Evolutionary conservation across 1,140 invertebrate genomes (phyloP), one percentile per base, ranked within the genome.

Genomic region (Gonioctena quinquepunctata): DNA sequence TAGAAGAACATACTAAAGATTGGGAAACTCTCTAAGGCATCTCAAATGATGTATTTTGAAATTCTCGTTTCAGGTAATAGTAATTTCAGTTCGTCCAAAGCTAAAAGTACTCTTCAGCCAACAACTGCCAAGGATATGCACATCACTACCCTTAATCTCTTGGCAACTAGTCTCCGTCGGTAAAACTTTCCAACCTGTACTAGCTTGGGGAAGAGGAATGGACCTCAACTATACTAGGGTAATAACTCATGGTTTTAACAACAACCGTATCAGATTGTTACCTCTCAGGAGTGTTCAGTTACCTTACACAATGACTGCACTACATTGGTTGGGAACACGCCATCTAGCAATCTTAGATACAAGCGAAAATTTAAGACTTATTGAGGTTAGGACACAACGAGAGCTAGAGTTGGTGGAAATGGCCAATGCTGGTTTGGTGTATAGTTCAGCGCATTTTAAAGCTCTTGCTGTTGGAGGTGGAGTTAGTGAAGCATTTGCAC

Each of bases 381-480:
- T 96, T 76, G 96, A 97, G 81, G 95, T 97, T 16, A 88, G 94
- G 66, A 92, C 92, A 1, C 92, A 95, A 76, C 90, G 93, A 77
- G 92, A 94, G 81, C 84, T 94, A n/a, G 93, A 96, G 83, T 88
- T 89, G 26, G 83, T 95, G 56, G 94, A 97, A 83, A 85, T 96
- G 71, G 92, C 91, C 28, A 89, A 90, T 74, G 92, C 95, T 13
- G 91, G 94, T 66, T 86, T 99, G 28, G 94, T 97, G 0, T 98
- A 98, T 83, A 90, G 91, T 23, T 95, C 94, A 23, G 94, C 94
- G 75, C 94, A 96, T 85, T 99, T 97, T 79, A 97, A 98, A 84
- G 96, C 94, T 0, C 85, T 93, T 68, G 91, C 91, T 72, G 88
- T 89, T 0, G 89, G 89, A 1, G 89, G 89, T 1, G 87, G 89